Conservation (phyloP, 2,113 vertebrate genomes). For the Aplodontia rufa region DNA sequence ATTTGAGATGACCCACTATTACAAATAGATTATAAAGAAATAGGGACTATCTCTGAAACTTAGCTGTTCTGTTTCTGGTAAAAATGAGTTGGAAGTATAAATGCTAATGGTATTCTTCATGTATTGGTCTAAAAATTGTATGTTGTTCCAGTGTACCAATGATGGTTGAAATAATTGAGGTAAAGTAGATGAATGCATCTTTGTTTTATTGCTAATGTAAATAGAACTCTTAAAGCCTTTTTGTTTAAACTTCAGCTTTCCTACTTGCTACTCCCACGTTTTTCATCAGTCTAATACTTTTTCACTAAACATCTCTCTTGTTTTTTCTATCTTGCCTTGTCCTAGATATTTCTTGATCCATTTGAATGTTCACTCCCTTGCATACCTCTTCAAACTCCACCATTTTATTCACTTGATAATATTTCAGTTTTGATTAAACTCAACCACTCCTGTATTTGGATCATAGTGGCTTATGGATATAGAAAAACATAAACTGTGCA, state of each 20-base stretch:
- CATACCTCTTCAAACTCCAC: not conserved
- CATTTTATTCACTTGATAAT: constrained; percentile 1
- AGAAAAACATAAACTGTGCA: not conserved
- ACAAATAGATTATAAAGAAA: constrained; percentile 17
- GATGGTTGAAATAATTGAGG: constrained; percentile 13
- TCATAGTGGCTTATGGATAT: not conserved
- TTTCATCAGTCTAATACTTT: not conserved
- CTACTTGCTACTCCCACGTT: not conserved
- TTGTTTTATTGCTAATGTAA: constrained; percentile 16
- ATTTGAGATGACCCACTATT: not conserved
- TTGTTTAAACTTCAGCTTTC: constrained; percentile 20
- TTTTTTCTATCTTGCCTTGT: not conserved
- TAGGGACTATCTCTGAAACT: not conserved
- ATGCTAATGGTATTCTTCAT: not conserved
- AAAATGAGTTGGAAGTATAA: not conserved
- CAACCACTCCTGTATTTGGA: not conserved
- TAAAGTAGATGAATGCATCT: not conserved
- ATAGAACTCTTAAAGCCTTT: not conserved
- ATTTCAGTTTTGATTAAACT: constrained; percentile 29
- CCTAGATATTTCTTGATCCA: not conserved
- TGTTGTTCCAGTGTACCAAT: not conserved
- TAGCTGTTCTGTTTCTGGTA: not conserved
- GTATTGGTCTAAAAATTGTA: not conserved
- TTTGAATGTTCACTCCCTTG: not conserved
- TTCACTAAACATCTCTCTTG: not conserved